Conservation (phyloP, 2,797 vertebrate species). For the Anas georgica region DNA sequence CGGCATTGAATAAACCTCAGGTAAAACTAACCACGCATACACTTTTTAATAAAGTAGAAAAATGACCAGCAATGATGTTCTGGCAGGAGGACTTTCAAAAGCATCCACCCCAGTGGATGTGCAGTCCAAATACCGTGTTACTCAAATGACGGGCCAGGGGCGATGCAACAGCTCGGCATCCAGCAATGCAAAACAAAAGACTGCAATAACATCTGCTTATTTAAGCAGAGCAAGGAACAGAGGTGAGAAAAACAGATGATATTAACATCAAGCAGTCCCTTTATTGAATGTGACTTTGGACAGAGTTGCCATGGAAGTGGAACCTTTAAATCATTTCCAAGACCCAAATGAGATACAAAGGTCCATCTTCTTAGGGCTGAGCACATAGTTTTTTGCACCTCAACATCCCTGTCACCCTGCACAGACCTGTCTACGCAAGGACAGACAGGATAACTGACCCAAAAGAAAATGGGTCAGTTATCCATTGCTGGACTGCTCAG, state of each 20-base stretch:
- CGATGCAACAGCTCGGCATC: neutral
- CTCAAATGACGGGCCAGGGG: neutral
- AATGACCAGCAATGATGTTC: rapidly evolving
- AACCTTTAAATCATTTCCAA: neutral
- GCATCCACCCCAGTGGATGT: neutral
- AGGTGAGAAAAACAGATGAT: neutral
- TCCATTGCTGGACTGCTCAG: neutral
- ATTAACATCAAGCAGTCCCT: neutral
- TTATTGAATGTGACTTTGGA: neutral
- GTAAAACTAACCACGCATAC: neutral
- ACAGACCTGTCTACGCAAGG: neutral
- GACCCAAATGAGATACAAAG: neutral
- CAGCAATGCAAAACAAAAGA: neutral
- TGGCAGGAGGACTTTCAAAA: neutral
- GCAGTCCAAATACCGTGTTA: neutral
- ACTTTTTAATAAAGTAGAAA: neutral
- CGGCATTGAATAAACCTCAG: rapidly evolving
- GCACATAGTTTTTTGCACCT: neutral
- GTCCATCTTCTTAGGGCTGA: neutral
- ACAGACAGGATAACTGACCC: neutral
- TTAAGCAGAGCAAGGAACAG: neutral
- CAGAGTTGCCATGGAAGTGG: neutral
- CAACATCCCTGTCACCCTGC: neutral
- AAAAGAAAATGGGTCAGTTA: neutral
- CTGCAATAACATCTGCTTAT: neutral